Evolutionary conservation across 2,797 vertebrate species (phyloP), one percentile per base, ranked within the genome.

Genomic region (Apogon hyalosoma): DNA sequence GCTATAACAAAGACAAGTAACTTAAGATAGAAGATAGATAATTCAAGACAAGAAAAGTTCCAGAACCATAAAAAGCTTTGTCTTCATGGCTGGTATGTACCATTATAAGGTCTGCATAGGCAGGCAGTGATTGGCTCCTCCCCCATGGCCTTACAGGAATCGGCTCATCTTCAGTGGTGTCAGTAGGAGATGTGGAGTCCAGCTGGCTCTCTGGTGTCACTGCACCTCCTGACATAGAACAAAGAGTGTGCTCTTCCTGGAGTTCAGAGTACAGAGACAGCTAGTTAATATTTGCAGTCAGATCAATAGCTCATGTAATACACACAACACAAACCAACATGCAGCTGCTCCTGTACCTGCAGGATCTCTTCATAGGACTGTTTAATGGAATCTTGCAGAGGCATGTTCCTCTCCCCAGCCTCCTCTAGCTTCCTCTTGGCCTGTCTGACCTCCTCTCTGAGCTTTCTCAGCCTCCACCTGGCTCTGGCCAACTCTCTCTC

Each of bases 401-500:
- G 91, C 1, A 39, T 81, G 55, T 89, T 70, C 64, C 91, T 87
- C 49, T 90, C 86, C 7, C 82, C 86, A 2, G 90, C 89, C 70
- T 88, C 87, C 18, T 92, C 83, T 66, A 80, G 77, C 59, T 81
- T 88, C 67, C 58, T 85, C 58, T 84, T 87, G 36, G 96, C 85
- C 71, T 94, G 93, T 55, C 94, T 92, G 47, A 95, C 96, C 88
- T 98, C 96, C 75, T 96, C 94, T 76, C 94, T 92, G 40, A 98
- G 86, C 73, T 85, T 94, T 78, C 71, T 94, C 67, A 98, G 91
- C 57, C 95, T 95, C 89, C 95, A 95, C 42, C 95, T 91, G 43
- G 95, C 96, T 90, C 93, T 93, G 50, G 87, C 93, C 49, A 97
- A 91, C 61, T 98, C 96, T 87, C 94, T 89, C 63, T 97, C 96